A percentile compares a stretch with the other conserved stretches of the same genome.
These are phyloP conservation scores for Dilophus febrilis DNA, from an alignment of 2,888 invertebrate genomes.

Conservation along the genomic window DNA sequence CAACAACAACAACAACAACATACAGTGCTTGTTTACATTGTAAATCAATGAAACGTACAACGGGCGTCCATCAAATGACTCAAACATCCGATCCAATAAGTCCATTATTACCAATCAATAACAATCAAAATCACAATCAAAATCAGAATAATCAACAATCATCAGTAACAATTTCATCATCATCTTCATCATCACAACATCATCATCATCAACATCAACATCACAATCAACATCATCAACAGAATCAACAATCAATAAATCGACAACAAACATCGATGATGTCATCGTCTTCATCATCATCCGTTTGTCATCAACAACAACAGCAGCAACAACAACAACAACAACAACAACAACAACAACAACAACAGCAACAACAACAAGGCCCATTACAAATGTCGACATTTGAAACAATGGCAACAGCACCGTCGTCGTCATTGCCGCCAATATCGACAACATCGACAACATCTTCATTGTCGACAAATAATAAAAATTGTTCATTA, in stretches of 20 bases:
- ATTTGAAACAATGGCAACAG: constrained; percentile 13
- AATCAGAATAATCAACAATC: constrained; percentile 6
- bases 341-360: background rate
- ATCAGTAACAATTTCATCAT: constrained; percentile 7
- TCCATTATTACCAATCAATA: constrained; percentile 20
- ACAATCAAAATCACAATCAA: constrained; percentile 3
- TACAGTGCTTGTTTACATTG: constrained; percentile 26
- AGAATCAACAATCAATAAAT: constrained; percentile 7
- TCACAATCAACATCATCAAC: constrained; percentile 12
- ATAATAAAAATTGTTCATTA: too few species aligned
- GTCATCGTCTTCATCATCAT: constrained; percentile 3
- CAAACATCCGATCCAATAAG: constrained; percentile 31
- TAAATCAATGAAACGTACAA: constrained; percentile 26
- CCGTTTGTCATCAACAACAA: background rate
- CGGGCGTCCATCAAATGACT: constrained; percentile 30
- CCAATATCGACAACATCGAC: too few species aligned
- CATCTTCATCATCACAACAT: constrained; percentile 8
- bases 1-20: constrained; percentile 7
- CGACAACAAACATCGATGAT: background rate
- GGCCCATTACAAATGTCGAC: constrained; percentile 5
- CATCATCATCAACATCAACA: constrained; percentile 7
- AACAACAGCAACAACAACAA: constrained; percentile 1
- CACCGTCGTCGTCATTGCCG: constrained; percentile 12
- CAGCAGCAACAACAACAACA: background rate
- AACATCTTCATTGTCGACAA: too few species aligned